Percentiles rank a stretch among this genome's conserved stretches.
Conservation (phyloP, 2,888 invertebrate species). For the Dermolepida albohirtum region DNA sequence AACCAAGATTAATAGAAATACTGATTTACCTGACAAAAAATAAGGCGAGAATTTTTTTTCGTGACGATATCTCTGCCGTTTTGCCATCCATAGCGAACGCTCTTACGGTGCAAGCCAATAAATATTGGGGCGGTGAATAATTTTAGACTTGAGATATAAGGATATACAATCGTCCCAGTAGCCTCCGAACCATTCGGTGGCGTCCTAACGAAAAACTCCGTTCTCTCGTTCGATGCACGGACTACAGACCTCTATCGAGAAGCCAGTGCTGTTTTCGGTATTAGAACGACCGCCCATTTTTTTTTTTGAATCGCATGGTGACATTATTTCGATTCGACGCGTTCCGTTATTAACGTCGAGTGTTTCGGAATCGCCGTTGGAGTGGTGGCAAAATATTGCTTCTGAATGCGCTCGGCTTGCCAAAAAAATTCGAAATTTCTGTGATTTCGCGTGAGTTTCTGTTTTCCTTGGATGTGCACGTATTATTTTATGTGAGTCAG, state of each 20-base stretch:
- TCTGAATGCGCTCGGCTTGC: not conserved
- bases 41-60: too few relatives aligned
- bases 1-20: too few relatives aligned
- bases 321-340: slow-evolving; percentile 4
- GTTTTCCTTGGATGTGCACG: slow-evolving; percentile 26
- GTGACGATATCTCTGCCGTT: too few relatives aligned
- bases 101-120: slow-evolving; percentile 30
- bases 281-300: slow-evolving; percentile 9
- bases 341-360: not conserved
- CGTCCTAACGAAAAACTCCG: slow-evolving; percentile 6
- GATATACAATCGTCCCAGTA: slow-evolving; percentile 28
- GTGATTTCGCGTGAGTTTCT: slow-evolving; percentile 16
- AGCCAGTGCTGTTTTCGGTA: slow-evolving; percentile 13
- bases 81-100: not conserved
- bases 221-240: not conserved
- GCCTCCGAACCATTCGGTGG: slow-evolving; percentile 23
- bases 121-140: slow-evolving; percentile 25
- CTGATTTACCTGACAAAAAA: too few relatives aligned
- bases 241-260: not conserved
- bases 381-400: slow-evolving; percentile 4
- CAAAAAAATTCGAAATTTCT: slow-evolving; percentile 2
- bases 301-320: slow-evolving; percentile 4
- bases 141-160: slow-evolving; percentile 37
- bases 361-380: not conserved
- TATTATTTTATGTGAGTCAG: slow-evolving; percentile 4